Conservation (phyloP, 2,888 invertebrate genomes). For the Sylvicola fuscatus region DNA sequence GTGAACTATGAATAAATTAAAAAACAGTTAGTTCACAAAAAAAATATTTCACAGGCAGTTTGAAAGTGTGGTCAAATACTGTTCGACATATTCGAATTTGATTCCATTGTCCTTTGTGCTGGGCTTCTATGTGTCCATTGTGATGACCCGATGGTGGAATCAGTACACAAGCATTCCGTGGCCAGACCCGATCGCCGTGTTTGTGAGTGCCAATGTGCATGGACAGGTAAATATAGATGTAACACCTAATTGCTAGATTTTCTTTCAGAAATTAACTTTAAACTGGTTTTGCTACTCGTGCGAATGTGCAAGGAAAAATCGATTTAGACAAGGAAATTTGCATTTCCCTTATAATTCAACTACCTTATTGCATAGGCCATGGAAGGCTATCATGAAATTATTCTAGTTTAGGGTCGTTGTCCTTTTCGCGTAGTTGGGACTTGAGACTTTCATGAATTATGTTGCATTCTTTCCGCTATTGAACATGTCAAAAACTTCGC, state of each 20-base stretch:
- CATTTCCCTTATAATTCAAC: background rate
- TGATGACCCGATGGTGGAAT: slow-evolving; percentile 85
- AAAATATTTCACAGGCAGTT: slow-evolving; percentile 38
- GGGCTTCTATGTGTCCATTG: slow-evolving; percentile 84
- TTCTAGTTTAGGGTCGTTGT: too few species aligned
- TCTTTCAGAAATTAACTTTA: too few species aligned
- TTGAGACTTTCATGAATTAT: too few species aligned
- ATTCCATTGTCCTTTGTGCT: slow-evolving; percentile 86
- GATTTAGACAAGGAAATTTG: too few species aligned
- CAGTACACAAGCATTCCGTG: slow-evolving; percentile 69
- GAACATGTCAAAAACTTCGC: too few species aligned
- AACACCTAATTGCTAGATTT: background rate
- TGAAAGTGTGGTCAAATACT: slow-evolving; percentile 65
- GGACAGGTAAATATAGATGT: slow-evolving; percentile 51
- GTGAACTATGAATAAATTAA: background rate
- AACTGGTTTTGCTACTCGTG: too few species aligned
- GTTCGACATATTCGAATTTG: slow-evolving; percentile 65
- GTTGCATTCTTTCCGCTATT: too few species aligned
- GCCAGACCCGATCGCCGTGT: slow-evolving; percentile 75
- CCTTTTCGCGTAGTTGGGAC: too few species aligned
- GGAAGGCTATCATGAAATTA: too few species aligned
- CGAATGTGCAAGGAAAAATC: too few species aligned
- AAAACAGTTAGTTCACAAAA: background rate
- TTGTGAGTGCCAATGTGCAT: slow-evolving; percentile 63
- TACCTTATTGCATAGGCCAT: too few species aligned